Conservation (phyloP, 2,888 invertebrate species). For the Callinectes sapidus region DNA sequence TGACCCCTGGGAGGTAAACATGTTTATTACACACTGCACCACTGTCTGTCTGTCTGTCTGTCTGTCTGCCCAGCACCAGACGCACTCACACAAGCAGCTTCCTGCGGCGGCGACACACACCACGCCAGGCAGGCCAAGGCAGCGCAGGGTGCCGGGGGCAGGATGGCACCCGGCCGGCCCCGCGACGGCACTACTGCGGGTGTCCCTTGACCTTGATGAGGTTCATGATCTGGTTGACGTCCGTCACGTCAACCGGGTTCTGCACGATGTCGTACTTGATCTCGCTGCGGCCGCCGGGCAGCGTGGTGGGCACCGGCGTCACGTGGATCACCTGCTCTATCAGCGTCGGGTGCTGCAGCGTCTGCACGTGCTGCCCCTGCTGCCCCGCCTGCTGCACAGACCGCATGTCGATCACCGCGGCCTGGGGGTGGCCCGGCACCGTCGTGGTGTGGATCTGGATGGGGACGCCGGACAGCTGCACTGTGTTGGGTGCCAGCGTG, state of each 20-base stretch:
- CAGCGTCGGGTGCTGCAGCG: conserved; percentile 49
- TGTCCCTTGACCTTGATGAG: conserved; percentile 68
- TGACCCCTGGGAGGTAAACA: neutral
- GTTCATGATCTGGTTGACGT: conserved; percentile 66
- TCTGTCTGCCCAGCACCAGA: neutral
- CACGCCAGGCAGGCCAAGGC: no score
- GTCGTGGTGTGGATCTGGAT: conserved; percentile 49
- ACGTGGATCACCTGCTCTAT: conserved; percentile 63
- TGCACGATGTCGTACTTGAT: conserved; percentile 68
- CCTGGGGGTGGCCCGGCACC: conserved; percentile 42
- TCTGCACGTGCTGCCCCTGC: conserved; percentile 42
- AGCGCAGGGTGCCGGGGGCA: neutral
- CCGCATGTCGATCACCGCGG: conserved; percentile 61
- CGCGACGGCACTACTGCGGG: conserved; percentile 49
- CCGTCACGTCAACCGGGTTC: conserved; percentile 53
- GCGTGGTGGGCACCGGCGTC: conserved; percentile 47
- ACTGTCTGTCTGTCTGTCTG: neutral
- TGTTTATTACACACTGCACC: neutral
- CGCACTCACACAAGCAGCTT: neutral
- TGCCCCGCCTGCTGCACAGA: conserved; percentile 46
- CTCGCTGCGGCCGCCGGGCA: conserved; percentile 29
- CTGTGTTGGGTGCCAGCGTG: conserved; percentile 40
- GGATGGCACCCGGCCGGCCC: neutral
- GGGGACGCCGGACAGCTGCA: conserved; percentile 54
- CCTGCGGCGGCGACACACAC: neutral